phyloP scores from a whole-genome alignment of 2,797 vertebrate species.

The Hydrolagus colliei region DNA sequence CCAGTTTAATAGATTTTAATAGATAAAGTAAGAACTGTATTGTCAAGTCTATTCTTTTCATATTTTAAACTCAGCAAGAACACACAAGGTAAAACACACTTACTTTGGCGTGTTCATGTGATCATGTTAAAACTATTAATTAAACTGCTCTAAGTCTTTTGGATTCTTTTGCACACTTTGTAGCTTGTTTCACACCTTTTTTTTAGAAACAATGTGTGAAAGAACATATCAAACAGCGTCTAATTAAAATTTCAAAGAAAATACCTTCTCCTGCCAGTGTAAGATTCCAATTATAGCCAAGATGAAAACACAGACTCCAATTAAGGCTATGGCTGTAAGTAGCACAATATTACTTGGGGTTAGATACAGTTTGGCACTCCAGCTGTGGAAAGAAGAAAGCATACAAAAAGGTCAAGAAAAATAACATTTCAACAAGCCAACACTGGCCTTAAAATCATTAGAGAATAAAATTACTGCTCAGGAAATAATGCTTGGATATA shows the following conservation, averaged over 20 bases:
- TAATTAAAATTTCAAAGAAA: constrained; percentile 32
- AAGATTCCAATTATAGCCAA: constrained; percentile 88
- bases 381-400: constrained; percentile 54
- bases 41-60: background rate
- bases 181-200: too few relatives aligned
- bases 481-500: too few relatives aligned
- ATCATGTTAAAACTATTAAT: background rate
- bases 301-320: constrained; percentile 91
- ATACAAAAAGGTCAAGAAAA: background rate
- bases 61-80: background rate
- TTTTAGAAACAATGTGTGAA: too few relatives aligned
- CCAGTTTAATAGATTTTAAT: too few relatives aligned
- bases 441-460: background rate
- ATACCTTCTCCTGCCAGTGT: constrained; percentile 97
- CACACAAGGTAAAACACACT: too few relatives aligned
- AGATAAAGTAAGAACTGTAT: too few relatives aligned
- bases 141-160: background rate
- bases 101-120: background rate
- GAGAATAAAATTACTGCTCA: too few relatives aligned
- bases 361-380: constrained; percentile 91
- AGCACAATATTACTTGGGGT: constrained; percentile 93
- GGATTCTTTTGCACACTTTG: too few relatives aligned
- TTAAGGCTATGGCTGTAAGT: constrained; percentile 86
- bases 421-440: background rate
- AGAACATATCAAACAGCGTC: background rate